A percentile compares a stretch with the other conserved stretches of the same genome.
These are phyloP conservation scores for Spea hammondii DNA, from an alignment of 2,797 vertebrate genomes.

Conservation along the genomic window DNA sequence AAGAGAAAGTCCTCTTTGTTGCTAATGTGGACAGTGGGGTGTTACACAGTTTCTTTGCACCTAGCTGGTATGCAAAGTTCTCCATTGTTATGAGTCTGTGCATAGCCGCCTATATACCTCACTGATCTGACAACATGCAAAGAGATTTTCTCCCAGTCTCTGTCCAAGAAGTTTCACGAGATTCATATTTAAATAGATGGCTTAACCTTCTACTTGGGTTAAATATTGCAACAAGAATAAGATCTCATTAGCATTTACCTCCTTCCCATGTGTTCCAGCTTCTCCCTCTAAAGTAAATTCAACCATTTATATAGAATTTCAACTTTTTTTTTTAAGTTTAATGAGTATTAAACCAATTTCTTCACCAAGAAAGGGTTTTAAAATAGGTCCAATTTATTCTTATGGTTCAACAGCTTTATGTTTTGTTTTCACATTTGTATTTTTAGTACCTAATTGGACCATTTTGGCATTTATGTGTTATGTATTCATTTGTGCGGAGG, in stretches of 20 bases:
- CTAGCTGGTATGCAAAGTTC: slow-evolving; percentile 9
- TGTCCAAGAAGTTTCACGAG: rapidly evolving
- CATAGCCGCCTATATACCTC: rapidly evolving
- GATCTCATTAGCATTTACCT: neutral
- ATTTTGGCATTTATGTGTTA: too few relatives aligned
- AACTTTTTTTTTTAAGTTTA: too few relatives aligned
- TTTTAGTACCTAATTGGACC: too few relatives aligned
- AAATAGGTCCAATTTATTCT: too few relatives aligned
- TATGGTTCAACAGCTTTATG: too few relatives aligned
- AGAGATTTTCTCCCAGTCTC: neutral
- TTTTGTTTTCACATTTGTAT: too few relatives aligned
- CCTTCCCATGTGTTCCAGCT: too few relatives aligned
- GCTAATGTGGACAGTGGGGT: slow-evolving; percentile 47
- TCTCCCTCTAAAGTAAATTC: too few relatives aligned
- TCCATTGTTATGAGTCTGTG: slow-evolving; percentile 52
- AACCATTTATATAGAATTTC: too few relatives aligned
- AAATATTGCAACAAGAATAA: neutral
- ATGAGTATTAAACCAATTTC: too few relatives aligned
- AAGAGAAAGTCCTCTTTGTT: slow-evolving; percentile 51
- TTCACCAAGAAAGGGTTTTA: too few relatives aligned
- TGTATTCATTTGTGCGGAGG: too few relatives aligned
- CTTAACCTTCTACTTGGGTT: neutral
- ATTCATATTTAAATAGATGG: neutral
- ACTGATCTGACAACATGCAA: rapidly evolving
- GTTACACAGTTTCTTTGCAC: neutral